Evolutionary conservation across 2,888 invertebrate species (phyloP), one percentile per base, ranked within the genome.

Genomic region (Syrista parreyssii): DNA sequence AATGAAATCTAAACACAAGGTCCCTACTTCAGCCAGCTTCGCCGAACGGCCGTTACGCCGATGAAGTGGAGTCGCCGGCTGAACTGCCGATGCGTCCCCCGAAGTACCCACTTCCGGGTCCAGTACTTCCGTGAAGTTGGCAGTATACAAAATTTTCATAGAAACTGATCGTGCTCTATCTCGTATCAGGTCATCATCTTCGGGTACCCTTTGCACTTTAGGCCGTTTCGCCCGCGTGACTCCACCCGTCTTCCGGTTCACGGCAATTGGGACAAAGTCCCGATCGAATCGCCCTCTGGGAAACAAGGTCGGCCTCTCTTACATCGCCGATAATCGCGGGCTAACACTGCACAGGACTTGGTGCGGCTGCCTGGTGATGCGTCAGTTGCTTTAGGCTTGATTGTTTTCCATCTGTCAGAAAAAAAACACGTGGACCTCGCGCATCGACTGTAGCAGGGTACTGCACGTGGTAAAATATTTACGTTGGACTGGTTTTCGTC

Each of bases 1-100:
- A 71, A 71, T 71, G 71, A 71, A 71, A 71, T 71, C 71, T 71
- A 71, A 71, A 71, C 71, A 71, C n/a, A 31, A 69, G 12, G 11
- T 2, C 11, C 12, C 12, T 1, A 23, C 40, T 55, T 55, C 40
- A 55, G 9, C 23, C 23, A 4, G 23, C 40, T 55, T 55, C 23
- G 40, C 23, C 40, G 40, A 55, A 55, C 23, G 40, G 23, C 23
- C 40, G 40, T 55, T 55, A 55, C 40, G 40, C 23, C 40, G 40
- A 23, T 23, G 6, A 23, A 23, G 40, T 2, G 40, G 23, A 55
- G 40, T 55, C 40, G 6, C 23, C 6, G 40, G 40, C 4, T 30
- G n/a, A n/a, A 71, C 71, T 2, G 32, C 71, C 31, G 71, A 31
- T 32, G 71, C 71, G 15, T 31, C 71, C 31, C 31, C 31, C 31